Evolutionary conservation across 2,888 invertebrate genomes (phyloP).

Genomic region (Nomada ruficornis): DNA sequence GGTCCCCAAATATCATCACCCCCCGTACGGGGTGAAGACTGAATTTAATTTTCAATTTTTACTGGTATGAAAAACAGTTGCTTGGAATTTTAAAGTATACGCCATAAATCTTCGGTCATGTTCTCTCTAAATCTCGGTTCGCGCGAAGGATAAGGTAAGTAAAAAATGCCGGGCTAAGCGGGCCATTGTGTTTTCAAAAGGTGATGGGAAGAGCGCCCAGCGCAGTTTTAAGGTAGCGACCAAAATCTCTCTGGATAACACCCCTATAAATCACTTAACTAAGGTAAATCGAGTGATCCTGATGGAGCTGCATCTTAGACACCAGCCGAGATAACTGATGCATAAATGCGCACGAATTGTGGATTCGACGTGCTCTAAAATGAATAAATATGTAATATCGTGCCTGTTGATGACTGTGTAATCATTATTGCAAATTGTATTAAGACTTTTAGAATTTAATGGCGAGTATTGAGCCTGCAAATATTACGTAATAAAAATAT

Average conservation of each 20-base stretch:
- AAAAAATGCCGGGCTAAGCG: conserved; percentile 55
- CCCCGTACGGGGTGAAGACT: neutral
- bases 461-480: too few species aligned
- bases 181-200: conserved; percentile 36
- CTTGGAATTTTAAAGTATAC: conserved; percentile 38
- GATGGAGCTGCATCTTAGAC: conserved; percentile 53
- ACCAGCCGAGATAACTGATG: conserved; percentile 36
- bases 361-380: neutral
- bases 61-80: conserved; percentile 8
- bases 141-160: conserved; percentile 52
- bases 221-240: conserved; percentile 33
- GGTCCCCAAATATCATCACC: too few species aligned
- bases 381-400: too few species aligned
- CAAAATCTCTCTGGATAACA: conserved; percentile 60
- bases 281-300: conserved; percentile 61
- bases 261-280: conserved; percentile 69
- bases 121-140: conserved; percentile 54
- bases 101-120: conserved; percentile 42
- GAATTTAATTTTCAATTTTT: conserved; percentile 3
- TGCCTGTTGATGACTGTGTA: too few species aligned
- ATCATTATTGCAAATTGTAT: too few species aligned
- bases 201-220: conserved; percentile 29
- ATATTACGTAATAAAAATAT: too few species aligned
- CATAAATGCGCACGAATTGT: conserved; percentile 5
- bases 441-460: too few species aligned